These are phyloP conservation scores for Perccottus glenii DNA, from an alignment of 2,113 vertebrate genomes.

Conservation along the genomic window DNA sequence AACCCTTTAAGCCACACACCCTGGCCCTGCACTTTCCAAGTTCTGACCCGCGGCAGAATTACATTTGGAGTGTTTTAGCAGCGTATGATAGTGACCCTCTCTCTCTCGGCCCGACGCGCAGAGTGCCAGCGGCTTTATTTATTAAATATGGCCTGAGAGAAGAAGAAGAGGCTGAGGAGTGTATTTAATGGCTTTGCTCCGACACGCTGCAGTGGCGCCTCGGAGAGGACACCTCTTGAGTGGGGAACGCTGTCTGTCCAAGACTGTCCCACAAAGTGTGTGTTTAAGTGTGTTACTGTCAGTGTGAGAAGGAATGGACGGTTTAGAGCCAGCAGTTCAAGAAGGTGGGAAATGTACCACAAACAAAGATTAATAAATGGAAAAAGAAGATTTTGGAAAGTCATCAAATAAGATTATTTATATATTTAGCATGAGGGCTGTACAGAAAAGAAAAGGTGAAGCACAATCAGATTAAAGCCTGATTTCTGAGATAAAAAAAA, in stretches of 20 bases:
- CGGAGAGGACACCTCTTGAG: conserved; percentile 53
- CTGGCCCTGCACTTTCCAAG: conserved; percentile 71
- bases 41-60: conserved; percentile 76
- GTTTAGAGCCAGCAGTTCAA: too few relatives aligned
- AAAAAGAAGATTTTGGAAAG: not conserved
- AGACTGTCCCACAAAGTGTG: conserved; percentile 36
- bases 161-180: conserved; percentile 57
- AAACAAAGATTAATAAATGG: too few relatives aligned
- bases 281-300: conserved; percentile 32
- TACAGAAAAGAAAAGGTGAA: too few relatives aligned
- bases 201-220: conserved; percentile 40
- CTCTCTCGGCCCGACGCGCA: conserved; percentile 53
- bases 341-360: too few relatives aligned
- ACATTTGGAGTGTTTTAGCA: conserved; percentile 77
- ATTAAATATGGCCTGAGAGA: conserved; percentile 74
- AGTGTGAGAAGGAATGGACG: not conserved
- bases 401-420: too few relatives aligned
- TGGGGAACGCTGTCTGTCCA: conserved; percentile 54
- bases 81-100: conserved; percentile 73
- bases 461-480: too few relatives aligned
- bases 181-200: conserved; percentile 64
- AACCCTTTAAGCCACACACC: conserved; percentile 70
- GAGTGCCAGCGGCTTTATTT: conserved; percentile 74
- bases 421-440: too few relatives aligned
- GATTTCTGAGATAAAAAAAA: too few relatives aligned